Percentiles rank a stretch among this genome's conserved stretches.
These are phyloP conservation scores for Astyanax mexicanus DNA, from an alignment of 2,797 vertebrate species.

Conservation along the genomic window DNA sequence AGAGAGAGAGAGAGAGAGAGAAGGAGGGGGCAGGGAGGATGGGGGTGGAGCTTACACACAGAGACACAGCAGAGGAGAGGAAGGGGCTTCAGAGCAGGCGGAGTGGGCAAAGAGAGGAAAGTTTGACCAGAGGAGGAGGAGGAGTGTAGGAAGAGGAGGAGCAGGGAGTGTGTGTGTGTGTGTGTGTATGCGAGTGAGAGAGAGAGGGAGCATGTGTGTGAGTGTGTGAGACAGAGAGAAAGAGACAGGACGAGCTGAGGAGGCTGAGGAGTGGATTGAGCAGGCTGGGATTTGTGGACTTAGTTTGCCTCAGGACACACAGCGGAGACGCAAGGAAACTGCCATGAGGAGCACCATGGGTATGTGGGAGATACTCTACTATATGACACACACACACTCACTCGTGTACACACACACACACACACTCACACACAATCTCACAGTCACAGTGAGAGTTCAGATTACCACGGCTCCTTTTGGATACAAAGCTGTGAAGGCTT, in stretches of 20 bases:
- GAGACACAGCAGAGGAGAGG: conserved; percentile 53
- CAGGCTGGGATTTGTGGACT: conserved; percentile 54
- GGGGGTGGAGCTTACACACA: conserved; percentile 44
- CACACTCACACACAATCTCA: background rate
- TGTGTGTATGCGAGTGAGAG: background rate
- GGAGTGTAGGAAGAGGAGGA: conserved; percentile 36
- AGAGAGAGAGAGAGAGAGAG: conserved; percentile 45
- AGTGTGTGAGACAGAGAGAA: conserved; percentile 23
- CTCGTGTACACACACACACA: conserved; percentile 5
- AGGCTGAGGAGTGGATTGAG: conserved; percentile 26
- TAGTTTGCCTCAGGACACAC: conserved; percentile 61
- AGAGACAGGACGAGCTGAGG: conserved; percentile 18
- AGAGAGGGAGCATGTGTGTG: conserved; percentile 20
- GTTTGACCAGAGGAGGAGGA: conserved; percentile 52
- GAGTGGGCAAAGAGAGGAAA: conserved; percentile 53
- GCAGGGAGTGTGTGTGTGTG: conserved; percentile 2
- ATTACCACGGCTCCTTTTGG: conserved; percentile 24
- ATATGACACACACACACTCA: conserved; percentile 24
- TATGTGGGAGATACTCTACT: conserved; percentile 44
- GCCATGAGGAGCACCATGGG: conserved; percentile 74
- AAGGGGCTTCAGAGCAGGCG: conserved; percentile 45
- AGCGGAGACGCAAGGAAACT: conserved; percentile 68
- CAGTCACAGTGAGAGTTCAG: conserved; percentile 12
- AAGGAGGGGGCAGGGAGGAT: conserved; percentile 51
- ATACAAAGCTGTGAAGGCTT: conserved; percentile 37